A percentile compares a stretch with the other conserved stretches of the same genome.
Conservation (phyloP, 1,140 invertebrate genomes). For the Penaeus vannamei region DNA sequence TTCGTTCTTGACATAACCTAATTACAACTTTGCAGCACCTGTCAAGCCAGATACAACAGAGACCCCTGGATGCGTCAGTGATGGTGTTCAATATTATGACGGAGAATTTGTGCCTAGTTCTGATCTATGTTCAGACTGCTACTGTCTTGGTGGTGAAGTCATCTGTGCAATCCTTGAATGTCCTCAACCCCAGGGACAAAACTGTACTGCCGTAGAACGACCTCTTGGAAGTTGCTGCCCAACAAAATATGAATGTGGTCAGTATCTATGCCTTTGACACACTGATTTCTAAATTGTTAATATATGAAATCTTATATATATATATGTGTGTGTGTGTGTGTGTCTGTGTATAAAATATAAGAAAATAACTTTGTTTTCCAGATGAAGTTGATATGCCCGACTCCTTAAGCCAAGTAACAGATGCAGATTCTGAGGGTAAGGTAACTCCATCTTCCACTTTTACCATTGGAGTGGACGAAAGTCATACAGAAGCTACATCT, state of each 20-base stretch:
- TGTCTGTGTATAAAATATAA: no score
- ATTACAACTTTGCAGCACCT: slow-evolving; percentile 33
- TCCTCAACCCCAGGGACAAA: slow-evolving; percentile 77
- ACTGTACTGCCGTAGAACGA: slow-evolving; percentile 39
- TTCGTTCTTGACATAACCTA: background rate
- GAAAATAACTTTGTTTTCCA: background rate
- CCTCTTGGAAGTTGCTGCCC: slow-evolving; percentile 89
- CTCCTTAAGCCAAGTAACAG: slow-evolving; percentile 7
- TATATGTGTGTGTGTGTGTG: no score
- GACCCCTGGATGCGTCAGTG: slow-evolving; percentile 5
- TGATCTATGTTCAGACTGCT: slow-evolving; percentile 90
- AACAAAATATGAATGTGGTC: slow-evolving; percentile 84
- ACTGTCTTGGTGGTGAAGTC: slow-evolving; percentile 92
- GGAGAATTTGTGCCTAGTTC: slow-evolving; percentile 47
- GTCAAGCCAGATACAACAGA: background rate
- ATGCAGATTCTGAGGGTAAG: background rate
- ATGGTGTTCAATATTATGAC: slow-evolving; percentile 48
- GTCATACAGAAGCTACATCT: no score
- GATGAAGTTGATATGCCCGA: slow-evolving; percentile 8
- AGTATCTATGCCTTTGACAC: slow-evolving; percentile 23
- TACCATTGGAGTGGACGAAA: background rate
- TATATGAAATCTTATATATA: background rate
- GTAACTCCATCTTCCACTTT: slow-evolving; percentile 12
- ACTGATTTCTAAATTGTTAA: background rate
- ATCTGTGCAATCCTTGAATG: slow-evolving; percentile 93